Percentiles rank a stretch among this genome's conserved stretches.
Conservation (phyloP, 2,888 invertebrate species). For the Orthosia incerta region DNA sequence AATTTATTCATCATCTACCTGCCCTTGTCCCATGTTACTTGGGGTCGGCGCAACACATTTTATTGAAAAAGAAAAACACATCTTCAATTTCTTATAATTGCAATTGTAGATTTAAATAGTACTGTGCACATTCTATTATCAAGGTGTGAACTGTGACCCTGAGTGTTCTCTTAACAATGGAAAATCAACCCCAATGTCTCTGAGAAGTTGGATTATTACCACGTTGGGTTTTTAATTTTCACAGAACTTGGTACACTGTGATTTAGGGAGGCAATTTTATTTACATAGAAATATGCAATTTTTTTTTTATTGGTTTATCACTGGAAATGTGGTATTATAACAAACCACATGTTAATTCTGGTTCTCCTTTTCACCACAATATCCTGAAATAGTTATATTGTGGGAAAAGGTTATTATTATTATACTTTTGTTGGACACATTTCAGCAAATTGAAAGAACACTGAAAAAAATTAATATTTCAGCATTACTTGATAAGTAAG, state of each 20-base stretch:
- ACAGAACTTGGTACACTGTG: not conserved
- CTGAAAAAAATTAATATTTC: not conserved
- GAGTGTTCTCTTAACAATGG: too few relatives aligned
- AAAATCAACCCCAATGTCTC: too few relatives aligned
- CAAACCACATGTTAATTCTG: not conserved
- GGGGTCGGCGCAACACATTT: too few relatives aligned
- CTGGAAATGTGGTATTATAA: slow-evolving; percentile 26
- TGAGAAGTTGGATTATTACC: too few relatives aligned
- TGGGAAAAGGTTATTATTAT: not conserved
- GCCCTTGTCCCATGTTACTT: too few relatives aligned
- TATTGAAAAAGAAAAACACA: too few relatives aligned
- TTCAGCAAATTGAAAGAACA: not conserved
- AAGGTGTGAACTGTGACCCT: too few relatives aligned
- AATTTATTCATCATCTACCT: too few relatives aligned
- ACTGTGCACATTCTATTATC: too few relatives aligned
- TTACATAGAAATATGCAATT: not conserved
- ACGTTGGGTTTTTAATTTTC: not conserved
- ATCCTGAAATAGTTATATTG: slow-evolving; percentile 11
- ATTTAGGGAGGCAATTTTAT: not conserved
- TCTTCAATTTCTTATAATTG: too few relatives aligned
- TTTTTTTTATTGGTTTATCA: not conserved
- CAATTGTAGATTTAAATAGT: too few relatives aligned
- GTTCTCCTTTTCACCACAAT: slow-evolving; percentile 11
- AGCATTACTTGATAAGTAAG: not conserved
- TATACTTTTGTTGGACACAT: not conserved